A percentile compares a stretch with the other conserved stretches of the same genome.
phyloP scores from a whole-genome alignment of 2,888 invertebrate species.

The Anthrax anthrax region DNA sequence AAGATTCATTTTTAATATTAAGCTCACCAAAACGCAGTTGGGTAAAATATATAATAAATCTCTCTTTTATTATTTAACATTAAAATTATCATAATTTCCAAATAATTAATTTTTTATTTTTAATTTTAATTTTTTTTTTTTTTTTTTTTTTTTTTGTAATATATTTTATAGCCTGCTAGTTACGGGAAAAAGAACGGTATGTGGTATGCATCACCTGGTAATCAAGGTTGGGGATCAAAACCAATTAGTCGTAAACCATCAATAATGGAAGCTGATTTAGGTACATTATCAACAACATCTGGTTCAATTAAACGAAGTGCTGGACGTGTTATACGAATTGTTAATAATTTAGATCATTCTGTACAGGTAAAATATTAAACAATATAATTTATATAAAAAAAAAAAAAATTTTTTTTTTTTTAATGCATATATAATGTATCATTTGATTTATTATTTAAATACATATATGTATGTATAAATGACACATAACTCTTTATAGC shows the following conservation, averaged over 20 bases:
- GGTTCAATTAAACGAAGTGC: constrained; percentile 58
- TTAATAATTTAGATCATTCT: constrained; percentile 85
- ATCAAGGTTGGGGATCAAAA: constrained; percentile 45
- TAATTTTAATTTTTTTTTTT: not conserved
- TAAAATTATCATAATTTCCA: not conserved
- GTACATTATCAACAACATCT: constrained; percentile 48
- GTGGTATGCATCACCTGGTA: constrained; percentile 59
- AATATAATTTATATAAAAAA: no score
- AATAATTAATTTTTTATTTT: no score
- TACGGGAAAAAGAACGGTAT: constrained; percentile 84
- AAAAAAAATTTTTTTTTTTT: not conserved
- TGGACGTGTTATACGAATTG: constrained; percentile 78
- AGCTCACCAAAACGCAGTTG: constrained; percentile 49
- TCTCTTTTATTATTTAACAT: no score
- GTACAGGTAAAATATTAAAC: constrained; percentile 67
- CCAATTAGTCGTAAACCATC: constrained; percentile 68
- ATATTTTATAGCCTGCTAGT: constrained; percentile 56
- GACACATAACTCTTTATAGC: no score
- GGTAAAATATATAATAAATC: constrained; percentile 20
- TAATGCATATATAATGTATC: no score
- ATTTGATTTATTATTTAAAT: no score
- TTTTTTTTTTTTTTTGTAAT: not conserved
- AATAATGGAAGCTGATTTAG: constrained; percentile 59
- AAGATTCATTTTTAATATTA: constrained; percentile 52
- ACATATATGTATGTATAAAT: no score